Percentiles rank a stretch among this genome's conserved stretches.
These are phyloP conservation scores for Champsocephalus gunnari DNA, from an alignment of 2,797 vertebrate genomes.

Conservation along the genomic window DNA sequence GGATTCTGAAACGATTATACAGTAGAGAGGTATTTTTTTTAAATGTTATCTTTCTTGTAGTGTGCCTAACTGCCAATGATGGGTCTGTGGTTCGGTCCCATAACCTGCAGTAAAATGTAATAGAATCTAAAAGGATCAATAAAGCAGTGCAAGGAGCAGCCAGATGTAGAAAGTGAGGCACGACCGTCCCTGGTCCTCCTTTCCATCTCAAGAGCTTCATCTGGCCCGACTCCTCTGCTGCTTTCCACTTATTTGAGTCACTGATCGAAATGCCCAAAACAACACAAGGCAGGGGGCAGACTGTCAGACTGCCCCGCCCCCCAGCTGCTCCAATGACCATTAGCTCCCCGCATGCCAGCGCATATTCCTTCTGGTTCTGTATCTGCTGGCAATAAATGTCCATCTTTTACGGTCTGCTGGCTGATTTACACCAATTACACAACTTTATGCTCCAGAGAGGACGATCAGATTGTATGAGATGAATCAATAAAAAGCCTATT, in stretches of 20 bases:
- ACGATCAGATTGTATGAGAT: conserved; percentile 75
- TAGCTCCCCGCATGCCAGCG: conserved; percentile 44
- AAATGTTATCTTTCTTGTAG: too few relatives aligned
- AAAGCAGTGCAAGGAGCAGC: not conserved
- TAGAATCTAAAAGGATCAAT: not conserved
- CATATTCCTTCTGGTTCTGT: conserved; percentile 50
- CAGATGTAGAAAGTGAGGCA: not conserved
- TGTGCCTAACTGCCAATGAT: too few relatives aligned
- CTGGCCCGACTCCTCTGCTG: not conserved
- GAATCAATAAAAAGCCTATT: conserved; percentile 85
- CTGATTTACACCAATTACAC: conserved; percentile 81
- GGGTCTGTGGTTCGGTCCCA: too few relatives aligned
- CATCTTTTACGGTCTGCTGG: conserved; percentile 76
- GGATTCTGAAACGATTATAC: too few relatives aligned
- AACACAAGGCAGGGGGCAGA: conserved; percentile 12
- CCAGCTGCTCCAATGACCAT: conserved; percentile 70
- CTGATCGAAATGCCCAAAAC: conserved; percentile 30
- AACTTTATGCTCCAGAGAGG: conserved; percentile 70
- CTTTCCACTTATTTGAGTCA: conserved; percentile 44
- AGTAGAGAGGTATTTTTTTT: too few relatives aligned
- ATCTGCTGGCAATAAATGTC: conserved; percentile 68
- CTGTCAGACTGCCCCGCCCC: conserved; percentile 32
- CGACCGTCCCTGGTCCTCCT: not conserved
- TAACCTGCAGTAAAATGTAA: too few relatives aligned
- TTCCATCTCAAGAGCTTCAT: conserved; percentile 19